Percentiles rank a stretch among this genome's conserved stretches.
These are phyloP conservation scores for Pasiphila rectangulata DNA, from an alignment of 2,888 invertebrate genomes.

Conservation along the genomic window DNA sequence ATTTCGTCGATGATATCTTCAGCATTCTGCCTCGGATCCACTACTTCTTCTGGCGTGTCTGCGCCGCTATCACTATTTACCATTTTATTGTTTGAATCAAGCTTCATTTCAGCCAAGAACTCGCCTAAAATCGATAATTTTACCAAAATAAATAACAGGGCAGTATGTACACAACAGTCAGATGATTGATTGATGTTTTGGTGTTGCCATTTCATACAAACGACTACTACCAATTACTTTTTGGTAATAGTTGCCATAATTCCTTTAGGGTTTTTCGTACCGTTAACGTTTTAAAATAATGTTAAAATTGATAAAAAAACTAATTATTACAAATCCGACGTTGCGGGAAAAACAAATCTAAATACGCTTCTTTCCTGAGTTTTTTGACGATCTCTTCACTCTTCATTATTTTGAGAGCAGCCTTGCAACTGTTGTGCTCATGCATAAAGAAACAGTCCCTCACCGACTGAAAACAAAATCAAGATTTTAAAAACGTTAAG, in stretches of 20 bases:
- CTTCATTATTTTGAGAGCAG: slow-evolving; percentile 75
- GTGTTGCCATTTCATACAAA: slow-evolving; percentile 44
- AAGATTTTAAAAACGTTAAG: neutral
- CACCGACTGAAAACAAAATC: slow-evolving; percentile 56
- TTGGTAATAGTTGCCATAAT: no score
- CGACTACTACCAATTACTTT: no score
- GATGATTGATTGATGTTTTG: slow-evolving; percentile 57
- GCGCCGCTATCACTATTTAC: slow-evolving; percentile 68
- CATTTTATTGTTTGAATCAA: slow-evolving; percentile 76
- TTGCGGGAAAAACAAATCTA: slow-evolving; percentile 72
- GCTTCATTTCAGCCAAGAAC: slow-evolving; percentile 57
- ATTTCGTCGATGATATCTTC: slow-evolving; percentile 76
- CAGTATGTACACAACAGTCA: slow-evolving; percentile 50
- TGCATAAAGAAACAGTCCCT: slow-evolving; percentile 77
- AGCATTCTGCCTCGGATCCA: slow-evolving; percentile 71
- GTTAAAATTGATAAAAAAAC: no score
- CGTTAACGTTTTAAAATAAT: no score
- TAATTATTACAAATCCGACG: slow-evolving; percentile 54
- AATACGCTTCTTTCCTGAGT: slow-evolving; percentile 71
- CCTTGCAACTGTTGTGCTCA: slow-evolving; percentile 74
- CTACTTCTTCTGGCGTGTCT: slow-evolving; percentile 67
- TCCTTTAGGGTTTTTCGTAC: no score
- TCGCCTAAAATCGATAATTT: slow-evolving; percentile 49
- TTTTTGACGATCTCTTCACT: slow-evolving; percentile 71
- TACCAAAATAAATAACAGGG: slow-evolving; percentile 63